Evolutionary conservation across 2,797 vertebrate genomes (phyloP).

Genomic region (Rhincodon typus): DNA sequence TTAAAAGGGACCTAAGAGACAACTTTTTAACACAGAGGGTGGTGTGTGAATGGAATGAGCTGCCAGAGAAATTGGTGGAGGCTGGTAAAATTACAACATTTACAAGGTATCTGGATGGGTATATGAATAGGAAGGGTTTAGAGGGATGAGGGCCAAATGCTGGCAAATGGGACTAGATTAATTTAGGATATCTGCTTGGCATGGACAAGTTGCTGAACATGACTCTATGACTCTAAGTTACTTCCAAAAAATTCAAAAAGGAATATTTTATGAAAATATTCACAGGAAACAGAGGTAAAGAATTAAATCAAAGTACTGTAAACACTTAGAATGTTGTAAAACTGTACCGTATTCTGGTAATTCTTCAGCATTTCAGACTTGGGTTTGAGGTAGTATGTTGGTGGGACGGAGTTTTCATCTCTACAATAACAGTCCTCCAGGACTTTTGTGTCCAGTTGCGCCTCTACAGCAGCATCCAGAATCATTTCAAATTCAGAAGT

Average conservation of each 20-base stretch:
- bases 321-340: slow-evolving; percentile 1
- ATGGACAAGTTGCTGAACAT: no score
- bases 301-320: not conserved
- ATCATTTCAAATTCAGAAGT: slow-evolving; percentile 98
- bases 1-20: no score
- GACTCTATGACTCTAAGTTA: not conserved
- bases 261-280: not conserved
- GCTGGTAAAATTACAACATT: no score
- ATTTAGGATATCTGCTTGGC: no score
- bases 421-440: slow-evolving; percentile 98
- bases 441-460: slow-evolving; percentile 83
- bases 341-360: slow-evolving; percentile 75
- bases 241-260: not conserved
- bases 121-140: no score
- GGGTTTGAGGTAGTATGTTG: slow-evolving; percentile 94
- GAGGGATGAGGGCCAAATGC: no score
- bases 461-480: slow-evolving; percentile 85
- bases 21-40: no score
- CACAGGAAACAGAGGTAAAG: not conserved
- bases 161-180: no score
- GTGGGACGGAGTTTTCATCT: slow-evolving; percentile 93
- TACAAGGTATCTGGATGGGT: no score
- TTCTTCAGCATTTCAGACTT: slow-evolving; percentile 83
- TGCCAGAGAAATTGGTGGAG: no score
- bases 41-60: no score